Evolutionary conservation across 2,888 invertebrate species (phyloP).

Genomic region (Himalopsyche tibetana): DNA sequence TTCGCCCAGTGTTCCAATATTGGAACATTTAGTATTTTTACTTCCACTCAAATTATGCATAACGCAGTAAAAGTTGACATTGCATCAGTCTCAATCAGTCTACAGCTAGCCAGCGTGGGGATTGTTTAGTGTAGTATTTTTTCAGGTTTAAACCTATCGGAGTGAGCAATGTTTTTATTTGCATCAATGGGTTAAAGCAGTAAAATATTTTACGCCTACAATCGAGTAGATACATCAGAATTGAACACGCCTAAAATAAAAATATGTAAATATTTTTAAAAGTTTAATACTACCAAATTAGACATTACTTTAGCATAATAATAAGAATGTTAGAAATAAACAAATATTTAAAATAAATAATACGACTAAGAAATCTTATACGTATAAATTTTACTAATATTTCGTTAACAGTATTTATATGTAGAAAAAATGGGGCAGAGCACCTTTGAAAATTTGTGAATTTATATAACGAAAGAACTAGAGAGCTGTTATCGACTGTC

Average conservation of each 20-base stretch:
- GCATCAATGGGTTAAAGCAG: too few species aligned
- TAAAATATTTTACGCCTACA: not conserved
- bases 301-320: not conserved
- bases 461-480: not conserved
- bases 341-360: slow-evolving; percentile 1
- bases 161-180: too few species aligned
- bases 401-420: not conserved
- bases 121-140: too few species aligned
- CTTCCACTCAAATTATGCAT: too few species aligned
- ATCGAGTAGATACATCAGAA: not conserved
- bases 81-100: too few species aligned
- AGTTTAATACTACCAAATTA: slow-evolving; percentile 18
- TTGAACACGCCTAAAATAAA: not conserved
- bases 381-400: not conserved
- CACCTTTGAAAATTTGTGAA: slow-evolving; percentile 4
- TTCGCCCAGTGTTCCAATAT: too few species aligned
- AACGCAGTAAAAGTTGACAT: too few species aligned
- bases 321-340: too few species aligned
- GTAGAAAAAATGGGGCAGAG: not conserved
- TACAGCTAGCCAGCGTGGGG: too few species aligned
- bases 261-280: not conserved
- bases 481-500: slow-evolving; percentile 10
- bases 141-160: too few species aligned
- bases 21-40: too few species aligned
- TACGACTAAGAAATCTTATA: slow-evolving; percentile 8